These are phyloP conservation scores for Halesus radiatus DNA, from an alignment of 1,140 invertebrate species.

Conservation along the genomic window DNA sequence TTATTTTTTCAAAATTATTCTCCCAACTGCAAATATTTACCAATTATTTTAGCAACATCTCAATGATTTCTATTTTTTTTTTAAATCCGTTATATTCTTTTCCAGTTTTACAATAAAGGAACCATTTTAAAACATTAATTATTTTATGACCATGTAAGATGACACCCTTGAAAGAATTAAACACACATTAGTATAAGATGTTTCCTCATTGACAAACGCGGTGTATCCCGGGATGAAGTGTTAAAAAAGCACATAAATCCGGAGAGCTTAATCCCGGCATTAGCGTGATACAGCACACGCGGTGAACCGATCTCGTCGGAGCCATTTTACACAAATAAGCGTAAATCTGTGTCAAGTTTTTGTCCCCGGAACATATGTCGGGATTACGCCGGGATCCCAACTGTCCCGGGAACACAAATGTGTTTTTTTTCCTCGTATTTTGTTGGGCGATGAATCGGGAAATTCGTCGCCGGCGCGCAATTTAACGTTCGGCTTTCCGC, in stretches of 20 bases:
- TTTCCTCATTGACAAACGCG: background rate
- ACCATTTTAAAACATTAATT: background rate
- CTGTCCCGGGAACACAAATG: slow-evolving; percentile 25
- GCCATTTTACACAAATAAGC: slow-evolving; percentile 53
- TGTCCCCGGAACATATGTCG: slow-evolving; percentile 51
- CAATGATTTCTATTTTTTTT: no score
- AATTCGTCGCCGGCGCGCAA: slow-evolving; percentile 1
- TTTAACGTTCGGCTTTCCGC: slow-evolving; percentile 16
- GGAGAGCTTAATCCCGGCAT: slow-evolving; percentile 30
- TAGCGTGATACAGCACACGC: slow-evolving; percentile 52
- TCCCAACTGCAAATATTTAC: no score
- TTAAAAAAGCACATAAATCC: slow-evolving; percentile 47
- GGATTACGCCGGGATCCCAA: slow-evolving; percentile 49
- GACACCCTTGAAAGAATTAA: slow-evolving; percentile 9
- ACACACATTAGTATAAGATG: slow-evolving; percentile 20
- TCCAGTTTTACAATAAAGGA: no score
- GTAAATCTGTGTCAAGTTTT: slow-evolving; percentile 56
- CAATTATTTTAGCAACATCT: no score
- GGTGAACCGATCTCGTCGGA: slow-evolving; percentile 39
- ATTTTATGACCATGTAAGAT: slow-evolving; percentile 1
- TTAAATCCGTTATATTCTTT: no score
- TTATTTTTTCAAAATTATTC: no score
- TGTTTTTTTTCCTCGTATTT: slow-evolving; percentile 34
- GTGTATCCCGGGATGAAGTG: slow-evolving; percentile 32
- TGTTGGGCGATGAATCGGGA: slow-evolving; percentile 1